Evolutionary conservation across 2,888 invertebrate species (phyloP), one percentile per base, ranked within the genome.

Genomic region (Maniola hyperantus): DNA sequence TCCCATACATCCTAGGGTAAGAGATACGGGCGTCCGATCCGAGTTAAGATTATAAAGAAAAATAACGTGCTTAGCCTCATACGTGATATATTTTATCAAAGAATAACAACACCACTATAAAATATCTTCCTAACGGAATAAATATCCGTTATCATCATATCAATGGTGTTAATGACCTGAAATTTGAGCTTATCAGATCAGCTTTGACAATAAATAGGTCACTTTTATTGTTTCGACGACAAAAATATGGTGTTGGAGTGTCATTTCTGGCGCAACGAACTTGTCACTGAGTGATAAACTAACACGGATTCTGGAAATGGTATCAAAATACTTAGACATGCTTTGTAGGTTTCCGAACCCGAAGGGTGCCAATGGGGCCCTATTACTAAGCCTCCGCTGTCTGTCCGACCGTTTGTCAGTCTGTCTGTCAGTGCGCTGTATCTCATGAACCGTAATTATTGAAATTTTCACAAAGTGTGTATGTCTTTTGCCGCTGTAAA

Each of bases 121-220:
- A 65, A 63, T 65, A 64, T 57, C 66, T 62, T 55, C 46, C 39
- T 53, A 64, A 69, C 20, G 50, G 58, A 64, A 71, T 71, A 70
- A 72, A 72, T 70, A 70, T 65, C 44, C 57, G 62, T 81, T 85
- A 84, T 85, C 83, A 76, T 69, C 48, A 69, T 85, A 83, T 85
- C 83, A 76, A 70, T 48, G 69, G 81, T 87, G 87, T 88, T 89
- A 88, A 88, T 88, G 89, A 88, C 84, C 84, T 81, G 76, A 80
- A 83, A 84, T 82, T 80, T 79, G 79, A 74, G 75, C 81, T 88
- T 91, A 91, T 91, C 90, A 79, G 76, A 81, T 83, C 79, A 78
- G 77, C 76, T 81, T 76, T 73, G 79, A 79, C 78, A 85, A 88
- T 91, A 89, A 91, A 90, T 89, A 85, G 89, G 85, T 88, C 89